Evolutionary conservation across 2,113 vertebrate genomes (phyloP).

Genomic region (Pelusios castaneus): DNA sequence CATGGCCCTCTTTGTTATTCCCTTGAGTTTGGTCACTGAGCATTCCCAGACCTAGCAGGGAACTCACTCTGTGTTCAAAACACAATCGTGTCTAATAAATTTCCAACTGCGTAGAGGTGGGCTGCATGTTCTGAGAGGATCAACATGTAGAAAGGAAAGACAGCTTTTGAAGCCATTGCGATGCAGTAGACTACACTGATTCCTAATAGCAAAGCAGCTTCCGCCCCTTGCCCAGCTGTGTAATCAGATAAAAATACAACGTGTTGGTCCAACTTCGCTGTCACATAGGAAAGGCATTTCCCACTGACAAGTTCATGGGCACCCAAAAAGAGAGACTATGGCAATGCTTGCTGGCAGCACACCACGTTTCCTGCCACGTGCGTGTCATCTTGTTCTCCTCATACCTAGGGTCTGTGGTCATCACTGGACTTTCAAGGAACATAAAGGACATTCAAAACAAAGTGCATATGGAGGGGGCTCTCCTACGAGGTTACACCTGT

Average conservation of each 20-base stretch:
- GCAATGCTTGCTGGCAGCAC: not conserved
- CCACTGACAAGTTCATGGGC: rapidly evolving
- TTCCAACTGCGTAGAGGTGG: not conserved
- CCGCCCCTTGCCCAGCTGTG: not conserved
- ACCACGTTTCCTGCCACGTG: rapidly evolving
- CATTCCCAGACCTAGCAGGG: not conserved
- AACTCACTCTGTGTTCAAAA: not conserved
- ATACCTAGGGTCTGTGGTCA: not conserved
- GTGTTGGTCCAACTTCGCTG: rapidly evolving
- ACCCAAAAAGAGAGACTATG: rapidly evolving
- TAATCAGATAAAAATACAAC: not conserved
- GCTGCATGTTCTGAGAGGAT: not conserved
- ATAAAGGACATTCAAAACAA: too few species aligned
- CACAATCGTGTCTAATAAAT: rapidly evolving
- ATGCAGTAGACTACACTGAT: not conserved
- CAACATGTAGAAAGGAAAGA: not conserved
- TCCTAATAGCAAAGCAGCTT: not conserved
- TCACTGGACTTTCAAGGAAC: not conserved
- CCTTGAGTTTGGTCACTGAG: not conserved
- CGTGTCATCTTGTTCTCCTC: not conserved
- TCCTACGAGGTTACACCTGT: not conserved
- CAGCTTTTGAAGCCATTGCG: rapidly evolving
- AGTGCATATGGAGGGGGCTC: rapidly evolving
- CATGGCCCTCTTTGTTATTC: rapidly evolving
- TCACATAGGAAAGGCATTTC: rapidly evolving